Evolutionary conservation across 2,888 invertebrate species (phyloP).

Genomic region (Coleophora deauratella): DNA sequence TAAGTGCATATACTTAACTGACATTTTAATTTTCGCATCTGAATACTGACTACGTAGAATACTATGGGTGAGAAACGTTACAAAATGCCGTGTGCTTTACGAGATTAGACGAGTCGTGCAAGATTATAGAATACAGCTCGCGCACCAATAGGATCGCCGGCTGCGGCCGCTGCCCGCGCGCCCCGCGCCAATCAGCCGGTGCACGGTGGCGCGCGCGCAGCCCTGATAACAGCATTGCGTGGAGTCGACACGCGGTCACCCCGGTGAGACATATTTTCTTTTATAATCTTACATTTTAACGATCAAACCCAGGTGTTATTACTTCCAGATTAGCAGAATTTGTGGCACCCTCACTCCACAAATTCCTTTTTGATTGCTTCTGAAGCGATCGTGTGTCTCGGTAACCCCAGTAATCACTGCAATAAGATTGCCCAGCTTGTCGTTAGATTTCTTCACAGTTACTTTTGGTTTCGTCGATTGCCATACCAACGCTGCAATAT

Average conservation of each 20-base stretch:
- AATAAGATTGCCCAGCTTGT: constrained; percentile 8
- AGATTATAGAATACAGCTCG: constrained; percentile 27
- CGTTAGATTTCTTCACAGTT: too few species aligned
- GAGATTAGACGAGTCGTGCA: constrained; percentile 30
- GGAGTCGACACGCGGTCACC: constrained; percentile 18
- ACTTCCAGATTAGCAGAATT: background rate
- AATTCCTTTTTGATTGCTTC: background rate
- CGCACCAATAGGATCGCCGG: constrained; percentile 29
- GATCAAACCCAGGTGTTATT: background rate
- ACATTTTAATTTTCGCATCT: background rate
- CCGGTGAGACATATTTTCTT: constrained; percentile 21
- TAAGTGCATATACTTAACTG: too few species aligned
- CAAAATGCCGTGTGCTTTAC: constrained; percentile 35
- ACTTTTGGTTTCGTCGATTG: too few species aligned
- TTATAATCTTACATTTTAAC: constrained; percentile 2
- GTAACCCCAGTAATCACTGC: too few species aligned
- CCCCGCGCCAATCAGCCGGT: constrained; percentile 34
- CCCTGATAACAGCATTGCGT: constrained; percentile 29
- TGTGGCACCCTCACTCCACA: background rate
- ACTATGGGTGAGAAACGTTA: constrained; percentile 15
- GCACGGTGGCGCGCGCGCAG: constrained; percentile 41
- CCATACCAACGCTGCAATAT: too few species aligned
- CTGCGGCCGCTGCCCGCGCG: constrained; percentile 14
- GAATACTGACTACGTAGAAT: background rate
- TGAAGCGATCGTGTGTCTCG: constrained; percentile 1